These are phyloP conservation scores for Fregata magnificens DNA, from an alignment of 2,113 vertebrate genomes.

Conservation along the genomic window DNA sequence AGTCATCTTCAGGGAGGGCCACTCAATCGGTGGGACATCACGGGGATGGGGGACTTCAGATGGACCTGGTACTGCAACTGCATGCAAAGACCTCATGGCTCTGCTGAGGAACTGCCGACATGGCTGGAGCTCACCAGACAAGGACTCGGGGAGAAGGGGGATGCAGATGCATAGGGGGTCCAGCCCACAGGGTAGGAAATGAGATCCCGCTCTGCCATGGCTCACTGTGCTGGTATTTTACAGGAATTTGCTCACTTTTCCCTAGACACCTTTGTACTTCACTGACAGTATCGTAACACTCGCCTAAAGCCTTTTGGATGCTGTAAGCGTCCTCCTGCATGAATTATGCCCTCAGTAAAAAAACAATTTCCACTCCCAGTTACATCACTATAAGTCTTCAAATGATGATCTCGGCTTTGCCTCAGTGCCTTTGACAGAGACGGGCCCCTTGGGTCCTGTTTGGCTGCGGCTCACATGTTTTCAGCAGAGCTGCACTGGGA, in stretches of 20 bases:
- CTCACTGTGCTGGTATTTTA: neutral
- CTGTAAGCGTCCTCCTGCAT: neutral
- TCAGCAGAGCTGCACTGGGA: neutral
- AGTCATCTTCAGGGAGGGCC: neutral
- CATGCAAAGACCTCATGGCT: neutral
- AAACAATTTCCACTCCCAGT: neutral
- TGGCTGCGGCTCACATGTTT: neutral
- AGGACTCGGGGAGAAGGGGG: neutral
- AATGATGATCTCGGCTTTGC: neutral
- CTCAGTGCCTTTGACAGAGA: neutral
- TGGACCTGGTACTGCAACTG: neutral
- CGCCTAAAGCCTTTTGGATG: neutral
- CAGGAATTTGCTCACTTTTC: neutral
- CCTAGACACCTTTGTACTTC: neutral
- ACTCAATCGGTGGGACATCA: accelerated
- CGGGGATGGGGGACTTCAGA: neutral
- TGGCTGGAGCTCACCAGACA: neutral
- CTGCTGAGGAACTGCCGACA: accelerated
- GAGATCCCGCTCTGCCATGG: neutral
- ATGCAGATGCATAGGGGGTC: neutral
- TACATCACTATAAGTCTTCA: constrained; percentile 17
- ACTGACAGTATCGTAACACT: neutral
- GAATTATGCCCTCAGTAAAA: constrained; percentile 21
- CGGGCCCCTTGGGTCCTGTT: neutral
- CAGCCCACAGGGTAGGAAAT: neutral